phyloP scores from a whole-genome alignment of 2,113 vertebrate genomes.

The Coturnix japonica region DNA sequence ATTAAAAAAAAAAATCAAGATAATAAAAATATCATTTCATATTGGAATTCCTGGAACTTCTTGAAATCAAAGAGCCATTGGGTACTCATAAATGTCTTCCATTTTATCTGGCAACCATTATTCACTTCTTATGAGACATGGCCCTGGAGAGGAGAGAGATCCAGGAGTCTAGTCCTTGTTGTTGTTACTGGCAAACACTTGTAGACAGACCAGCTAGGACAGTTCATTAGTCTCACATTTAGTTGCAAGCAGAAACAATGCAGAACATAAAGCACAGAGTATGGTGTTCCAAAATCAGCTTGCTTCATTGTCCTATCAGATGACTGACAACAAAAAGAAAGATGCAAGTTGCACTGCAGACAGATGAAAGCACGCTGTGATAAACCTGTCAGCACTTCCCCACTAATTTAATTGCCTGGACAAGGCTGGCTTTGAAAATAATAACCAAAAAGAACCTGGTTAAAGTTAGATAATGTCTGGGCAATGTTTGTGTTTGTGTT shows the following conservation, averaged over 20 bases:
- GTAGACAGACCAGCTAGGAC: not conserved
- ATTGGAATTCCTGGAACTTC: not conserved
- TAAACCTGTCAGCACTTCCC: not conserved
- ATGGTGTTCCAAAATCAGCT: not conserved
- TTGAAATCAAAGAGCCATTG: not conserved
- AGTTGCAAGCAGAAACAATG: not conserved
- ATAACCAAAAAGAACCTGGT: not conserved
- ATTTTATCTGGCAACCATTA: not conserved
- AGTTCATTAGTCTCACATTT: not conserved
- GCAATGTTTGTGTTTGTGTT: not conserved
- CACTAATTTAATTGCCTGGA: not conserved
- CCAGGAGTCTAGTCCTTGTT: not conserved
- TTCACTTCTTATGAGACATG: fast-evolving
- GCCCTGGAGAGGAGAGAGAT: not conserved
- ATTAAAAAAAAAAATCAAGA: not conserved
- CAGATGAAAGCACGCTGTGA: not conserved
- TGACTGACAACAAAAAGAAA: not conserved
- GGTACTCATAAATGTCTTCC: not conserved
- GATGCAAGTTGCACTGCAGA: not conserved
- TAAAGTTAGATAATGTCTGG: not conserved
- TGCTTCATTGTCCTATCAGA: not conserved
- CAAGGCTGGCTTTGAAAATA: not conserved
- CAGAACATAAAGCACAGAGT: not conserved
- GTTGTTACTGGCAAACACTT: not conserved
- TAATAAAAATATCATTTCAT: not conserved